Conservation (phyloP, 2,113 vertebrate species). For the Peucedramus taeniatus region DNA sequence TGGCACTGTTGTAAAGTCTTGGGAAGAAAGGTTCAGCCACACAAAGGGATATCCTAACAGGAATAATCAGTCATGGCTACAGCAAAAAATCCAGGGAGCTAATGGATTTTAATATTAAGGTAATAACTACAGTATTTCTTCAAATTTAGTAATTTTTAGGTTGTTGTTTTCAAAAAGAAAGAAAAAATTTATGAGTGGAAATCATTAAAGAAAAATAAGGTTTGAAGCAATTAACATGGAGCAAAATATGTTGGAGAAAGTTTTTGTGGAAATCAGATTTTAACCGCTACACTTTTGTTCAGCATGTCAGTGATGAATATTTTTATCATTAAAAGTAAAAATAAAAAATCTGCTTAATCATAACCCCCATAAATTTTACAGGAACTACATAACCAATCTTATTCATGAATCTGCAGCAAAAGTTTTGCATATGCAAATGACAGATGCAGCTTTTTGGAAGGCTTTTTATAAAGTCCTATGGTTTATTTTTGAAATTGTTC, state of each 20-base stretch:
- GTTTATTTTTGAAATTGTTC: conserved; percentile 39
- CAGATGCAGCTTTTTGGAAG: conserved; percentile 17
- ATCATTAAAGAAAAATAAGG: neutral
- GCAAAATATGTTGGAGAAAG: neutral
- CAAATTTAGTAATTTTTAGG: neutral
- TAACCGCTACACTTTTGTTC: neutral
- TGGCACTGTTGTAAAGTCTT: neutral
- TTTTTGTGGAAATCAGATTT: neutral
- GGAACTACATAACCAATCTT: neutral
- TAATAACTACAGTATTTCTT: neutral
- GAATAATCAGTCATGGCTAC: neutral
- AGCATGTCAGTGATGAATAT: neutral
- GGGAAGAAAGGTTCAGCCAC: neutral
- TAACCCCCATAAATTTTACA: neutral
- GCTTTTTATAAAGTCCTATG: neutral
- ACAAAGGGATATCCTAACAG: neutral
- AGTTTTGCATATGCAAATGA: conserved; percentile 4
- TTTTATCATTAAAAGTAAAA: neutral
- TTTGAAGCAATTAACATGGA: neutral
- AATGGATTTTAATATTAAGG: neutral
- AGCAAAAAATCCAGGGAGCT: neutral
- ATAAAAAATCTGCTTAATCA: neutral
- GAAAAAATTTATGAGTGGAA: neutral
- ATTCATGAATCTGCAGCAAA: neutral
- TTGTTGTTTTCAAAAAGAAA: neutral